Base-by-base conservation (phyloP, 2,888 invertebrate species). In the Gasteruption jaculator region DNA sequence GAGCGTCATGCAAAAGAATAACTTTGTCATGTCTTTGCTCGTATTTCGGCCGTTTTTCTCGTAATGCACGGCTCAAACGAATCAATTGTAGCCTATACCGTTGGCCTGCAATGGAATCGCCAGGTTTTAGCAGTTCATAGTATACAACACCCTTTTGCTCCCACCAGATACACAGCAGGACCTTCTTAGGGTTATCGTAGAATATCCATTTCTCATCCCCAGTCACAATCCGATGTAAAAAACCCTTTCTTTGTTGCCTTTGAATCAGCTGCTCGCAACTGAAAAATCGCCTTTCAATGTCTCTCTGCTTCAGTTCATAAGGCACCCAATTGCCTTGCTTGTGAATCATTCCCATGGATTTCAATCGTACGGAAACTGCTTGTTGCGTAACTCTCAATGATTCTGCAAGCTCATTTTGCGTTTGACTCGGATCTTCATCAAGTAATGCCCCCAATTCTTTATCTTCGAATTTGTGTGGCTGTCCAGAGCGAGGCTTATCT, bases 1-100 rank as follows among this genome's bases (percentile, higher is more conserved):
- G 45, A 50, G 49, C 46, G 38, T 53, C 47, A 45, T 54, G 53
- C 19, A 30, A 41, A 11, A 55, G 43, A 52, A 57, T 56, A 1
- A 55, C 46, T 43, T 52, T 49, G 30, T 48, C 48, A 36, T 56
- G 45, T 39, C 47, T 47, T 27, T 42, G 15, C 10, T 34, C 25
- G 20, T 34, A 48, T 41, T 39, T 24, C 30, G 42, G 42, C 6
- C 43, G 35, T 41, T 49, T 52, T 41, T 47, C 42, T 21, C 38
- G 35, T 25, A 48, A 34, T 11, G 44, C 46, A 36, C 31, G 38
- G 15, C 41, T 51, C 45, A 52, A 46, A 18, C 15, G 36, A 31
- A 46, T 37, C 39, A 51, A 30, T 45, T 51, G 45, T 27, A 18
- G 25, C 39, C 45, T 32, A 30, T 50, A 52, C n/a, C 30, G 41